A percentile compares a stretch with the other conserved stretches of the same genome.
phyloP scores from a whole-genome alignment of 2,113 vertebrate genomes.

The Seriola rivoliana region DNA sequence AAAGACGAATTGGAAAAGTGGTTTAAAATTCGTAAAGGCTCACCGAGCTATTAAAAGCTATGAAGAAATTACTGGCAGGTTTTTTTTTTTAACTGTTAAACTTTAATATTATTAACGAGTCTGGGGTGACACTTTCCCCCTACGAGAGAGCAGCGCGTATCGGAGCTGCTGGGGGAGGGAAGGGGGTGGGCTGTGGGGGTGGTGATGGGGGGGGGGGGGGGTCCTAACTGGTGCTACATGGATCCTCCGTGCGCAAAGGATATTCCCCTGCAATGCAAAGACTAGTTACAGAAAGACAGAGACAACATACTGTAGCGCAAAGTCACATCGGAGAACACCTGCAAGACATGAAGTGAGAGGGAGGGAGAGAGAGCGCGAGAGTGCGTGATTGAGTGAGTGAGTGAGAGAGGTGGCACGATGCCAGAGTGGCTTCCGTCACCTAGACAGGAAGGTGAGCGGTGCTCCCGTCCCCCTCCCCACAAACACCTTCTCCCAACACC shows the following conservation, averaged over 20 bases:
- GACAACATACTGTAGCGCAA: slow-evolving; percentile 45
- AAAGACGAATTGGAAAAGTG: not conserved
- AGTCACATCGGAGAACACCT: slow-evolving; percentile 74
- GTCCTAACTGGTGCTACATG: slow-evolving; percentile 15
- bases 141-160: slow-evolving; percentile 19
- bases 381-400: not conserved
- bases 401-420: slow-evolving; percentile 34
- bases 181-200: no score
- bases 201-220: not conserved
- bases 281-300: slow-evolving; percentile 16
- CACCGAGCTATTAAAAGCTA: not conserved
- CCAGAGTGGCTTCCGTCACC: slow-evolving; percentile 71
- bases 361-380: not conserved
- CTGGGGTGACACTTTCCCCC: slow-evolving; percentile 13
- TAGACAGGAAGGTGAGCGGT: slow-evolving; percentile 70
- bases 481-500: slow-evolving; percentile 23
- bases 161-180: slow-evolving; percentile 10
- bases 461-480: slow-evolving; percentile 35
- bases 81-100: not conserved
- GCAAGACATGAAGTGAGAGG: slow-evolving; percentile 49
- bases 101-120: slow-evolving; percentile 6
- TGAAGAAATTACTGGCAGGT: not conserved
- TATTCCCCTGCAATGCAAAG: slow-evolving; percentile 34
- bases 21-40: slow-evolving; percentile 3
- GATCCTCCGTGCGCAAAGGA: slow-evolving; percentile 57